phyloP scores from a whole-genome alignment of 1,140 invertebrate genomes.

The Fopius arisanus region DNA sequence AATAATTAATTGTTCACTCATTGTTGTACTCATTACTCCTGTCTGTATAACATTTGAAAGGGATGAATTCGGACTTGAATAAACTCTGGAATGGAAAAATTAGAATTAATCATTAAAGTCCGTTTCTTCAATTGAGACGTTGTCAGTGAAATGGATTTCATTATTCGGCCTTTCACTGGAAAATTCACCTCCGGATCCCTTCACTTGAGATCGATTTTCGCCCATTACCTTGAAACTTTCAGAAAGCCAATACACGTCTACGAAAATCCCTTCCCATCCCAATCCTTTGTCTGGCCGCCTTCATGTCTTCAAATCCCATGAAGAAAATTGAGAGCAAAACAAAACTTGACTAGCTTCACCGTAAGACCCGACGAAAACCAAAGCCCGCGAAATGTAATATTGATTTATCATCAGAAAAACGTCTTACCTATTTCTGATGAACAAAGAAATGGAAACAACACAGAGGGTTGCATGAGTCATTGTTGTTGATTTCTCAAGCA shows the following conservation, averaged over 20 bases:
- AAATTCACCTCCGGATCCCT: too few relatives aligned
- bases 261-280: background rate
- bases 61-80: too few relatives aligned
- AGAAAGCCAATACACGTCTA: background rate
- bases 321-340: background rate
- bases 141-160: too few relatives aligned
- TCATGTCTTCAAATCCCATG: background rate
- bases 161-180: too few relatives aligned
- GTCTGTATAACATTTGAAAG: too few relatives aligned
- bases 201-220: background rate
- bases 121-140: too few relatives aligned
- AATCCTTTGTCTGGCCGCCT: background rate
- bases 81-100: too few relatives aligned
- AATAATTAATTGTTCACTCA: background rate
- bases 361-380: background rate
- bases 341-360: background rate
- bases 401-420: background rate
- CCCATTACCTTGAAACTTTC: background rate
- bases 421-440: background rate
- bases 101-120: too few relatives aligned
- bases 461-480: background rate
- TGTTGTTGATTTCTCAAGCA: background rate
- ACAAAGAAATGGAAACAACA: background rate
- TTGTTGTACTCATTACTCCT: too few relatives aligned
- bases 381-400: background rate